Conservation (phyloP, 2,113 vertebrate species). For the Maccullochella peelii region DNA sequence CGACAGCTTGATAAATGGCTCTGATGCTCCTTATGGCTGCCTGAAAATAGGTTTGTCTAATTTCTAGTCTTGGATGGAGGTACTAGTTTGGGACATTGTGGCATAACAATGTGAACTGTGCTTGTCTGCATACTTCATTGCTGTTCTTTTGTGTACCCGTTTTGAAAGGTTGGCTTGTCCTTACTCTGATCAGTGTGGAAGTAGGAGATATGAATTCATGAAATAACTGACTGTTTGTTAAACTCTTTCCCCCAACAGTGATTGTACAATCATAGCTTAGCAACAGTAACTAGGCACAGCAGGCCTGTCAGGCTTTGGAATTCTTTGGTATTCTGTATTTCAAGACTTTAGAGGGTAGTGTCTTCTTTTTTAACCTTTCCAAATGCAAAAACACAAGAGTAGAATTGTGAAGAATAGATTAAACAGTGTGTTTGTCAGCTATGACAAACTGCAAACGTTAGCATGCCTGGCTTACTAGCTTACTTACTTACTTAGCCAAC, state of each 20-base stretch:
- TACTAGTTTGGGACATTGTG: constrained; percentile 7
- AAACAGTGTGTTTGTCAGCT: not conserved
- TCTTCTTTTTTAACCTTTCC: not conserved
- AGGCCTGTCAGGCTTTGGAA: not conserved
- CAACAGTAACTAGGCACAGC: not conserved
- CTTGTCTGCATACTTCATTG: not conserved
- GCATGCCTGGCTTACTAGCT: not conserved
- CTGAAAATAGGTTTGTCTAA: constrained; percentile 57
- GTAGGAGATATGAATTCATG: not conserved
- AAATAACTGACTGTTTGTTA: not conserved
- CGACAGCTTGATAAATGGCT: constrained; percentile 59
- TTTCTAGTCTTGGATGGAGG: constrained; percentile 23
- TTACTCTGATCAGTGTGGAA: not conserved
- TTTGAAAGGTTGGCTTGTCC: not conserved
- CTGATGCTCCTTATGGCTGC: constrained; percentile 32
- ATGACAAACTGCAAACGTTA: no score
- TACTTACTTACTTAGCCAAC: not conserved
- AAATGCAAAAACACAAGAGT: not conserved
- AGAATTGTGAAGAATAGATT: not conserved
- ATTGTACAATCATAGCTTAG: not conserved
- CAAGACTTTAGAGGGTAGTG: not conserved
- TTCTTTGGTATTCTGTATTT: not conserved
- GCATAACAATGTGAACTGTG: not conserved
- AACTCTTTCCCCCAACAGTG: not conserved
- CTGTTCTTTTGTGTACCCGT: not conserved